Evolutionary conservation across 2,888 invertebrate species (phyloP), one percentile per base, ranked within the genome.

Genomic region (Crepidodera aurea): DNA sequence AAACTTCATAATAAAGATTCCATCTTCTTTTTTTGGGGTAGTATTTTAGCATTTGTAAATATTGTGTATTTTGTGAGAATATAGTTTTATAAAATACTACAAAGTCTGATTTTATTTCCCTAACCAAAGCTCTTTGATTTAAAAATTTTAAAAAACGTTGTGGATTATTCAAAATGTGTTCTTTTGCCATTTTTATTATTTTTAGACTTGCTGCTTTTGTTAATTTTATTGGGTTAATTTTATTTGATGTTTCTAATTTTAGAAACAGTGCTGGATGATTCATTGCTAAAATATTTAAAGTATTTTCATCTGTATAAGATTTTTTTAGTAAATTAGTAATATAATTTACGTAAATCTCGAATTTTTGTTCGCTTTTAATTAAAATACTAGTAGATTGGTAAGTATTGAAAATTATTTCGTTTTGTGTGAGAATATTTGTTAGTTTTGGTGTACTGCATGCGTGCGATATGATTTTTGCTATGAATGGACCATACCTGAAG

Each of bases 361-460:
- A 29, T 7, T 65, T 51, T 8, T 66, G 51, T n/a, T 56, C 50
- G 13, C 62, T 50, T 58, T 64, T 66, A 27, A 66, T 59, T 7
- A 68, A 58, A 10, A 72, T 42, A 39, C 57, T 59, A 59, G 64
- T 61, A 13, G 69, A n/a, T 50, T 71, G 68, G 18, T 64, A 62
- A n/a, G 60, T 34, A 6, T 46, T 60, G 32, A 72, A 60, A 18
- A 25, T 40, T 1, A 68, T 22, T 29, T 54, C 53, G 18, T 65
- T 15, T 6, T 64, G 57, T 18, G 13, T 42, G 6, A 69, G 18
- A 18, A 66, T 5, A 18, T 6, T 18, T 8, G 2, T 18, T 22
- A 71, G 68, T 65, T 69, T 73, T 6, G 37, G n/a, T 29, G 40
- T 32, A 54, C 62, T 64, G 37, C 73, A 71, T 51, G 62, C 58